A percentile compares a stretch with the other conserved stretches of the same genome.
Conservation (phyloP, 2,113 vertebrate genomes). For the Agapornis roseicollis region DNA sequence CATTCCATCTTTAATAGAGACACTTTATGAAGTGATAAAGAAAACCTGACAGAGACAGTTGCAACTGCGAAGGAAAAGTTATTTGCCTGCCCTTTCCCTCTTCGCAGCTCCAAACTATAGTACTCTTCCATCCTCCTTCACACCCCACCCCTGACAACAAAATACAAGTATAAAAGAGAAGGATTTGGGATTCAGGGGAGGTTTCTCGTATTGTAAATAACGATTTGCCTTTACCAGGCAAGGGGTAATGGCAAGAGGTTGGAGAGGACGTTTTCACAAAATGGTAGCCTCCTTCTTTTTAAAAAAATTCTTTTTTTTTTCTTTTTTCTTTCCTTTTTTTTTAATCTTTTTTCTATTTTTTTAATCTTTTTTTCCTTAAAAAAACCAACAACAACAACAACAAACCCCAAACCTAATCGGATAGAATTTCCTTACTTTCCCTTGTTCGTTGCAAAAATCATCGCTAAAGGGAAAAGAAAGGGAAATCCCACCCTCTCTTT, state of each 20-base stretch:
- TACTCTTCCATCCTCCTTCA: background rate
- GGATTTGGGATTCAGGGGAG: background rate
- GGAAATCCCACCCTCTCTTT: slow-evolving; percentile 69
- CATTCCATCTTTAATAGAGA: slow-evolving; percentile 55
- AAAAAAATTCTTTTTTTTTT: too few species aligned
- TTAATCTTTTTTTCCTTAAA: background rate
- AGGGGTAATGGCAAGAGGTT: slow-evolving; percentile 10
- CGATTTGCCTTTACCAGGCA: slow-evolving; percentile 32
- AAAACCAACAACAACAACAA: too few species aligned
- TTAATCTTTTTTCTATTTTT: background rate
- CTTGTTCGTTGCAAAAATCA: slow-evolving; percentile 9
- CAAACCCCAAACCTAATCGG: background rate
- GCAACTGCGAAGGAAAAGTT: slow-evolving; percentile 4
- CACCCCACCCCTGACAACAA: background rate
- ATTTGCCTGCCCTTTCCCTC: slow-evolving; percentile 39
- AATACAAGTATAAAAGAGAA: background rate
- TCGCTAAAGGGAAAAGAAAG: slow-evolving; percentile 47
- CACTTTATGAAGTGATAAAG: slow-evolving; percentile 71
- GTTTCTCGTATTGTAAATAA: slow-evolving; percentile 29
- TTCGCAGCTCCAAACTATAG: background rate
- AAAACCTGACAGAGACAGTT: slow-evolving; percentile 46
- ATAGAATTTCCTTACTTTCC: slow-evolving; percentile 55
- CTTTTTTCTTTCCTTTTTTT: too few species aligned
- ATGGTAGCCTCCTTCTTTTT: too few species aligned
- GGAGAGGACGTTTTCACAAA: too few species aligned